Evolutionary conservation across 2,113 vertebrate genomes (phyloP).

Genomic region (Sinosuthora webbiana): DNA sequence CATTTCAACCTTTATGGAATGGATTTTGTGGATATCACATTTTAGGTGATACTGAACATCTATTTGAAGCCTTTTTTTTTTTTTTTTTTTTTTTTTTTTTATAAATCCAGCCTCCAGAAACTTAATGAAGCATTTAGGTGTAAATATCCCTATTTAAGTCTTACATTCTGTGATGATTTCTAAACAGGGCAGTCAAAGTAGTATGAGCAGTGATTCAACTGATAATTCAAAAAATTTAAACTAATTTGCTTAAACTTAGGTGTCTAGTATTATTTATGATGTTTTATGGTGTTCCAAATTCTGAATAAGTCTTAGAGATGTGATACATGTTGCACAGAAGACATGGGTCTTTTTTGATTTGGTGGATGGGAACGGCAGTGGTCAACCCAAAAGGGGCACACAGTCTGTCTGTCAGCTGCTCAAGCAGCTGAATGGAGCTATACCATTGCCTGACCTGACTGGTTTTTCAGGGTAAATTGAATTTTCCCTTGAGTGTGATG

Average conservation of each 20-base stretch:
- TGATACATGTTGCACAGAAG: background rate
- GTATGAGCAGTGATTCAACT: background rate
- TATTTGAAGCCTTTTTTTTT: background rate
- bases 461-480: background rate
- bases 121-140: background rate
- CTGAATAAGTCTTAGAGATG: background rate
- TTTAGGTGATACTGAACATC: background rate
- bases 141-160: background rate
- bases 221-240: background rate
- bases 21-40: background rate
- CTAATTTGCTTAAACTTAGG: background rate
- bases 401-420: background rate
- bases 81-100: background rate
- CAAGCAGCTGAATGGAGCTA: background rate
- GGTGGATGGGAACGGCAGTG: background rate
- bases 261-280: background rate
- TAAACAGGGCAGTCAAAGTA: background rate
- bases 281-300: background rate
- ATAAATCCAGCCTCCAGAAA: background rate
- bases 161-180: background rate
- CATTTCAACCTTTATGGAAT: too few relatives aligned
- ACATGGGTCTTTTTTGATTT: rapidly evolving
- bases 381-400: background rate
- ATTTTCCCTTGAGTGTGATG: background rate
- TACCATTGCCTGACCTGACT: background rate